A percentile compares a stretch with the other conserved stretches of the same genome.
Evolutionary conservation across 1,140 invertebrate genomes (phyloP).

Genomic region (Wasmannia auropunctata): DNA sequence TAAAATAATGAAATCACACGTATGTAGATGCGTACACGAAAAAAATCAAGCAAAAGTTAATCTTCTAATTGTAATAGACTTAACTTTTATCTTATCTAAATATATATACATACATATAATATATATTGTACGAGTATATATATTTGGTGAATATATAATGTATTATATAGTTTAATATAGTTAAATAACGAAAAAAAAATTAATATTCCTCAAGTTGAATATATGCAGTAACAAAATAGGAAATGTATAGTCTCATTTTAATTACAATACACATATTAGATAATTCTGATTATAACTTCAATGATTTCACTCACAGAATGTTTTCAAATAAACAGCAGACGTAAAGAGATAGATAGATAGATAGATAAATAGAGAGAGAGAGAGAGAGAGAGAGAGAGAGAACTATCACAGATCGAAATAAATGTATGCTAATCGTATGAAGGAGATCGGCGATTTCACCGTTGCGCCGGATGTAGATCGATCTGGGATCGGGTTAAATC

Average conservation of each 20-base stretch:
- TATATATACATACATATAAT: neutral
- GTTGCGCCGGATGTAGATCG: constrained; percentile 17
- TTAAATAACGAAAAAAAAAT: too few species aligned
- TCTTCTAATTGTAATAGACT: neutral
- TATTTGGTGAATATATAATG: neutral
- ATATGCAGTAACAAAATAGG: neutral
- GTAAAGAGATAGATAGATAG: neutral
- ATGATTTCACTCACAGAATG: neutral
- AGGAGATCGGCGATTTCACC: neutral
- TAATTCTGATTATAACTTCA: neutral
- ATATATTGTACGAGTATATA: too few species aligned
- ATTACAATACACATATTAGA: neutral
- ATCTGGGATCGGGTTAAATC: constrained; percentile 10
- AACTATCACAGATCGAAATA: neutral
- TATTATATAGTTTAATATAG: neutral
- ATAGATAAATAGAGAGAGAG: too few species aligned
- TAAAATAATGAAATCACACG: neutral
- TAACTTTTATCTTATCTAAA: neutral
- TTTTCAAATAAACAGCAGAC: neutral
- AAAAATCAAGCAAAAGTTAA: neutral
- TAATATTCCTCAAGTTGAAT: neutral
- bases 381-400: too few species aligned
- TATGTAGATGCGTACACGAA: neutral
- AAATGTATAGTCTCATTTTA: neutral
- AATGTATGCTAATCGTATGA: constrained; percentile 35